These are phyloP conservation scores for Nettapus auritus DNA, from an alignment of 2,113 vertebrate species.

Conservation along the genomic window DNA sequence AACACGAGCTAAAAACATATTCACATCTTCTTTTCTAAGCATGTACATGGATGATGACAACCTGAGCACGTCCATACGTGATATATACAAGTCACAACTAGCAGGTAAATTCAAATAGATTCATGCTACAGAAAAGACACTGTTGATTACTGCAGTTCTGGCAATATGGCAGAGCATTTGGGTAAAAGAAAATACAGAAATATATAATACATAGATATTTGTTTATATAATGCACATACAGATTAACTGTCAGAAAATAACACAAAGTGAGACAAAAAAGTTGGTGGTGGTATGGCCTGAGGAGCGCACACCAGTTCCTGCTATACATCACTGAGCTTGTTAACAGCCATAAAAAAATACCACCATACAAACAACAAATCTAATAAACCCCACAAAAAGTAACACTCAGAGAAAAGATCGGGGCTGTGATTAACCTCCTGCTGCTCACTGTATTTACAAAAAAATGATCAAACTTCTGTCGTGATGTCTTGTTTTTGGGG, in stretches of 20 bases:
- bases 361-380: neutral
- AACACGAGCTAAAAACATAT: slow-evolving; percentile 6
- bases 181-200: neutral
- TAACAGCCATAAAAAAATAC: neutral
- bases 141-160: neutral
- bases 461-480: neutral
- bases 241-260: neutral
- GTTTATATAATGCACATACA: neutral
- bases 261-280: neutral
- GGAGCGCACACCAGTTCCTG: neutral
- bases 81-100: neutral
- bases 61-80: neutral
- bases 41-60: neutral
- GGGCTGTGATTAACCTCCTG: neutral
- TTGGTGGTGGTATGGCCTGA: neutral
- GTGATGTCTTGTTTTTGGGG: no score
- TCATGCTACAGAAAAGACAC: neutral
- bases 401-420: neutral
- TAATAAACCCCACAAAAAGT: neutral
- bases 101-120: neutral
- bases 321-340: neutral
- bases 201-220: neutral
- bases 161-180: neutral
- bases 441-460: neutral
- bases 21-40: slow-evolving; percentile 20